Evolutionary conservation across 2,113 vertebrate species (phyloP).

Genomic region (Actenoides hombroni): DNA sequence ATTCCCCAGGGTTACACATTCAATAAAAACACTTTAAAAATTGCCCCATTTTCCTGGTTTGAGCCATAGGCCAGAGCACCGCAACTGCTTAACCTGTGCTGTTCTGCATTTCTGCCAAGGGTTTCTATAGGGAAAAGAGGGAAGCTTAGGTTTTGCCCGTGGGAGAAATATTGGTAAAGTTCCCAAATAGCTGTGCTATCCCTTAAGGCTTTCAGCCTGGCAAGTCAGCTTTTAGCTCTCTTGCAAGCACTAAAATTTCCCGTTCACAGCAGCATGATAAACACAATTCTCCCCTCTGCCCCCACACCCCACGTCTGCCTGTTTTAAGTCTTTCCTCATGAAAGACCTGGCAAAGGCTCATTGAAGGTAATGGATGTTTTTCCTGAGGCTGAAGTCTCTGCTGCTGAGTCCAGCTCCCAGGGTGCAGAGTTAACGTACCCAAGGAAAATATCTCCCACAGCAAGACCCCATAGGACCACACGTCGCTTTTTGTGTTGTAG

Average conservation of each 20-base stretch:
- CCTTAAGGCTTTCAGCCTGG: not conserved
- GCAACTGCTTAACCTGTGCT: not conserved
- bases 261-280: rapidly evolving
- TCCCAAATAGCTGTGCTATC: not conserved
- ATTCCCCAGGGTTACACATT: not conserved
- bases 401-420: not conserved
- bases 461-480: slow-evolving; percentile 93
- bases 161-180: not conserved
- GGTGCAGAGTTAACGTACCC: slow-evolving; percentile 70
- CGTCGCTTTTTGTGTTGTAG: slow-evolving; percentile 95
- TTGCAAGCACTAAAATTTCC: not conserved
- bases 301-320: not conserved
- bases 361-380: not conserved
- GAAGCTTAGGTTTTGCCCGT: not conserved
- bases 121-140: not conserved
- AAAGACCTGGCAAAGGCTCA: not conserved
- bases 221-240: not conserved
- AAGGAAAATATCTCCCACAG: slow-evolving; percentile 98
- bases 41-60: not conserved
- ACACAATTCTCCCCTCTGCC: not conserved
- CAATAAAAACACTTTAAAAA: not conserved
- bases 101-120: not conserved
- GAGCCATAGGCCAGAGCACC: not conserved
- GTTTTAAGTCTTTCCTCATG: not conserved
- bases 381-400: not conserved